These are phyloP conservation scores for Salvator merianae DNA, from an alignment of 2,113 vertebrate genomes.

Conservation along the genomic window DNA sequence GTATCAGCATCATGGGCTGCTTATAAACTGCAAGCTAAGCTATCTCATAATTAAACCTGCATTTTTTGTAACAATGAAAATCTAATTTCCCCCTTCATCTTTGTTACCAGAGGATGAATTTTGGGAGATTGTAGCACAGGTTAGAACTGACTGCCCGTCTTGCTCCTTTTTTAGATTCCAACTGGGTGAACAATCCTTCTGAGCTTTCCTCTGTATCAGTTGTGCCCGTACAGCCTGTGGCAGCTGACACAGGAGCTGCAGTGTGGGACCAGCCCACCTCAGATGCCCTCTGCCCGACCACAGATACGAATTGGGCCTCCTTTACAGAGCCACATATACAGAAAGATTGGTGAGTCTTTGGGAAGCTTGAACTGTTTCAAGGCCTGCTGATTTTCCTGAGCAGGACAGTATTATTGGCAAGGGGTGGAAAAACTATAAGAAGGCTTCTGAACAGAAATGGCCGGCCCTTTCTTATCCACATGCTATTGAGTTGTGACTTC, in stretches of 20 bases:
- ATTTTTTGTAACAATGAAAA: no score
- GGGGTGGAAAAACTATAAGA: background rate
- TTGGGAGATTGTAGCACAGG: background rate
- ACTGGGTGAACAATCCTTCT: background rate
- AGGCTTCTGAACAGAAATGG: background rate
- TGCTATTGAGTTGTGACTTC: no score
- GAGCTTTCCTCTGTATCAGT: background rate
- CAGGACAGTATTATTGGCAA: background rate
- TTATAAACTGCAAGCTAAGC: no score
- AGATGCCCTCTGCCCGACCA: slow-evolving; percentile 34
- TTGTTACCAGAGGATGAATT: background rate
- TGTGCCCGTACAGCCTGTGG: background rate
- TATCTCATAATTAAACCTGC: no score
- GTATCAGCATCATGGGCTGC: no score
- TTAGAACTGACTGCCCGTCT: background rate
- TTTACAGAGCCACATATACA: slow-evolving; percentile 29
- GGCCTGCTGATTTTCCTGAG: background rate
- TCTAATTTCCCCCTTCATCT: background rate
- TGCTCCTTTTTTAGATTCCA: background rate
- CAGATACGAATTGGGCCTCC: slow-evolving; percentile 41
- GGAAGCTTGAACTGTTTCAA: background rate
- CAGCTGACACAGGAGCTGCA: slow-evolving; percentile 25
- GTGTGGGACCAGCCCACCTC: background rate
- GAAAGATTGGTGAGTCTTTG: slow-evolving; percentile 40
- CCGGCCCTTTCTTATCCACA: no score